phyloP scores from a whole-genome alignment of 2,888 invertebrate genomes.

The Caenorhabditis imperialis region DNA sequence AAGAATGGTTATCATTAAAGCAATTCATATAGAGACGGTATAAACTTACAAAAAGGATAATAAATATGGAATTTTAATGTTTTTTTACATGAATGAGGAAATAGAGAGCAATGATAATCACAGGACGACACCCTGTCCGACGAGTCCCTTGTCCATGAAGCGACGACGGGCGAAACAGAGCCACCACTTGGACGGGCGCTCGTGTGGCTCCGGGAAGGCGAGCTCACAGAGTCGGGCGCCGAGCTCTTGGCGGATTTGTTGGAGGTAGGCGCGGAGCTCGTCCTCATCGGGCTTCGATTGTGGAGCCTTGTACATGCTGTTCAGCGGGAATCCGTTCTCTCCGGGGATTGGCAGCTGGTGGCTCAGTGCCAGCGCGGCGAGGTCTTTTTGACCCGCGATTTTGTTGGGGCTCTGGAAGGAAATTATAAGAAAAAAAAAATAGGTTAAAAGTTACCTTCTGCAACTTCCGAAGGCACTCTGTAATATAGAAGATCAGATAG shows the following conservation, averaged over 20 bases:
- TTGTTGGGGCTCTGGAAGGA: conserved; percentile 85
- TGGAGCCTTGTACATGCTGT: conserved; percentile 87
- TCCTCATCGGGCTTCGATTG: conserved; percentile 82
- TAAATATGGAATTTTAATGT: neutral
- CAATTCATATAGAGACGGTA: no score
- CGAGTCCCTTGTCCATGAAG: conserved; percentile 98
- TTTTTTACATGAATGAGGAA: no score
- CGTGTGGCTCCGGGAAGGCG: conserved; percentile 87
- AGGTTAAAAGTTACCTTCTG: conserved; percentile 82
- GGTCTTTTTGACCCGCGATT: conserved; percentile 89
- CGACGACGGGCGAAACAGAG: conserved; percentile 98
- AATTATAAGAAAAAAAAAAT: conserved; percentile 1
- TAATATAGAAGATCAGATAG: conserved; percentile 95
- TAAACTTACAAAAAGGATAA: no score
- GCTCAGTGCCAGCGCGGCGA: conserved; percentile 92
- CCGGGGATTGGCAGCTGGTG: conserved; percentile 93
- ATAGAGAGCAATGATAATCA: conserved; percentile 41
- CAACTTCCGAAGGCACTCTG: conserved; percentile 94
- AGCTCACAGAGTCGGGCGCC: conserved; percentile 91
- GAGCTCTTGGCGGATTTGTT: conserved; percentile 94
- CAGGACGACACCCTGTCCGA: conserved; percentile 84
- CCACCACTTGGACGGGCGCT: conserved; percentile 99
- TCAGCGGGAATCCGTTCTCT: conserved; percentile 92
- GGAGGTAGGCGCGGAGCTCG: conserved; percentile 91
- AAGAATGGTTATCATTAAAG: conserved; percentile 15